Conservation (phyloP, 2,888 invertebrate genomes). For the Stenolophus ochropezus region DNA sequence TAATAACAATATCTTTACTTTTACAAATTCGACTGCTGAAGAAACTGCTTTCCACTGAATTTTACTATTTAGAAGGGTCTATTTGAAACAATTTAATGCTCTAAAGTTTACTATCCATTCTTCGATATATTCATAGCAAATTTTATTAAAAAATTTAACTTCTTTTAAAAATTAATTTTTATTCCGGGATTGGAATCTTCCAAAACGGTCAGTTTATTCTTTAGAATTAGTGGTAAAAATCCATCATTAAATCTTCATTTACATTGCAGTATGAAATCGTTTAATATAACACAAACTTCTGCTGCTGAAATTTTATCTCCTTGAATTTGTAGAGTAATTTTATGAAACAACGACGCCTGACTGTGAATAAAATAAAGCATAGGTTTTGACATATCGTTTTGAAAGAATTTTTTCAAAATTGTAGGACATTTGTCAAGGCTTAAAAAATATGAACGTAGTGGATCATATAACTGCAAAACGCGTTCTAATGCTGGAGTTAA, state of each 20-base stretch:
- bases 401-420: constrained; percentile 65
- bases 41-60: no score
- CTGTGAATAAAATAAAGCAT: constrained; percentile 65
- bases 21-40: no score
- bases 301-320: constrained; percentile 63
- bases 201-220: constrained; percentile 74
- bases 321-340: constrained; percentile 58
- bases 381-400: constrained; percentile 64
- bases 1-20: no score
- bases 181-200: constrained; percentile 69
- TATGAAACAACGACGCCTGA: constrained; percentile 63
- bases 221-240: constrained; percentile 74
- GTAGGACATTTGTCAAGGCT: constrained; percentile 65
- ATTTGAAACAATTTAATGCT: no score
- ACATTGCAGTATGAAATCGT: constrained; percentile 63
- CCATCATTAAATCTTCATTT: constrained; percentile 60
- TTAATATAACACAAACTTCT: constrained; percentile 63
- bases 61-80: no score
- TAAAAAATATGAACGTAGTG: constrained; percentile 65
- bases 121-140: constrained; percentile 58
- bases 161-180: constrained; percentile 56
- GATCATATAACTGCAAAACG: constrained; percentile 65
- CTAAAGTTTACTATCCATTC: constrained; percentile 53
- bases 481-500: constrained; percentile 64
- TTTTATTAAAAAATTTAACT: constrained; percentile 57